Evolutionary conservation across 2,888 invertebrate species (phyloP).

Genomic region (Linhomoeus sp.): DNA sequence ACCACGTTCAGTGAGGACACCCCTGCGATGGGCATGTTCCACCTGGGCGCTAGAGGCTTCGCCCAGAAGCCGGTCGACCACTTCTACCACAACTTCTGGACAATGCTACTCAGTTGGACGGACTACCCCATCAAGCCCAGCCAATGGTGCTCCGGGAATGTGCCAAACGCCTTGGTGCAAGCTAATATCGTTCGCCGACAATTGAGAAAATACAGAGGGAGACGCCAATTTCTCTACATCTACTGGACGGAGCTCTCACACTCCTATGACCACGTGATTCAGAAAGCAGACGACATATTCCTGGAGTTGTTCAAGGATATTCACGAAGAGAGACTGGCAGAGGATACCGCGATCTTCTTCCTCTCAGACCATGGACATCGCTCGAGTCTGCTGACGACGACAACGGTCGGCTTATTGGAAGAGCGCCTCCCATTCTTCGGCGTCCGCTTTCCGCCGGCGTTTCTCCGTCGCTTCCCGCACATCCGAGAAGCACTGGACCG

Average conservation of each 20-base stretch:
- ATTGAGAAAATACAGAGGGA: background rate
- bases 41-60: conserved; percentile 1
- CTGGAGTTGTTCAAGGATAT: background rate
- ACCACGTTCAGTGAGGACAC: conserved; percentile 2
- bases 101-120: background rate
- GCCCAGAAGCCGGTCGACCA: background rate
- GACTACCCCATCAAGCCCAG: background rate
- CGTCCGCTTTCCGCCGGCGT: background rate
- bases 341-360: background rate
- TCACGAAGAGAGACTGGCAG: background rate
- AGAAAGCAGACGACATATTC: background rate
- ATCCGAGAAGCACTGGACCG: background rate
- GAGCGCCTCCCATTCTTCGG: background rate
- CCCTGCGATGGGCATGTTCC: conserved; percentile 4
- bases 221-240: background rate
- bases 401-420: background rate
- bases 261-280: background rate
- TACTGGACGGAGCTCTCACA: conserved; percentile 3
- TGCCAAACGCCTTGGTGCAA: background rate
- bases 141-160: background rate
- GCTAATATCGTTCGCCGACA: background rate
- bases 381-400: background rate
- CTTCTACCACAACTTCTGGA: background rate
- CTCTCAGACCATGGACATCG: conserved; percentile 1
- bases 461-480: background rate